Evolutionary conservation across 2,888 invertebrate genomes (phyloP), one percentile per base, ranked within the genome.

Genomic region (Brachyptera risi): DNA sequence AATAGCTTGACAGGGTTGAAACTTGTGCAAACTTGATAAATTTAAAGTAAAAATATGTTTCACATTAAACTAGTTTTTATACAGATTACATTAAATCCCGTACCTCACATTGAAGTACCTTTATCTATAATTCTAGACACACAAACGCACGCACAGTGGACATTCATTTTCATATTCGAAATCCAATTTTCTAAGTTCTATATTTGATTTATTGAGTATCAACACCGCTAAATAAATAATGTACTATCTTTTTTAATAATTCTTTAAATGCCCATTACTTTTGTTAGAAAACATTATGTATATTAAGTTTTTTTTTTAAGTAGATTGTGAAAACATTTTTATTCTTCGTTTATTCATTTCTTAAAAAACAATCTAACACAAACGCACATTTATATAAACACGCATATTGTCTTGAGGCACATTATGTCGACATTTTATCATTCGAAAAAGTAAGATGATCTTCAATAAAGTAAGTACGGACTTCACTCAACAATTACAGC

Each of bases 401-500:
- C 44, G 44, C 51, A 51, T 51, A 51, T 35, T 51, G 51, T 51
- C 35, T 26, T 37, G 54, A 54, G 54, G 37, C 54, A 54, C 54
- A 51, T 15, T 40, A 27, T 35, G 54, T 21, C 37, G 37, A 31
- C 31, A 7, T 31, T 31, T 11, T 31, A 31, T 31, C 31, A 11
- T n/a, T 31, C 31, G 31, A 31, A 11, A 31, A 31, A 11, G 5
- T 31, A 31, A 5, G 31, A 5, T 31, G 11, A 31, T 31, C 31
- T 11, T 11, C 7, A 5, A 7, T n/a, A n/a, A n/a, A n/a, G n/a
- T n/a, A n/a, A n/a, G n/a, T n/a, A 38, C 40, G 40, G 13, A n/a
- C 13, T 38, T 38, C 40, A 38, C 17, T 38, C 17, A n/a, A 38
- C 13, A 38, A 38, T 38, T 38, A 15, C 40, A 17, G 3, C 40